Base-by-base conservation (phyloP, 2,797 vertebrate species). In the Distichodus sexfasciatus region DNA sequence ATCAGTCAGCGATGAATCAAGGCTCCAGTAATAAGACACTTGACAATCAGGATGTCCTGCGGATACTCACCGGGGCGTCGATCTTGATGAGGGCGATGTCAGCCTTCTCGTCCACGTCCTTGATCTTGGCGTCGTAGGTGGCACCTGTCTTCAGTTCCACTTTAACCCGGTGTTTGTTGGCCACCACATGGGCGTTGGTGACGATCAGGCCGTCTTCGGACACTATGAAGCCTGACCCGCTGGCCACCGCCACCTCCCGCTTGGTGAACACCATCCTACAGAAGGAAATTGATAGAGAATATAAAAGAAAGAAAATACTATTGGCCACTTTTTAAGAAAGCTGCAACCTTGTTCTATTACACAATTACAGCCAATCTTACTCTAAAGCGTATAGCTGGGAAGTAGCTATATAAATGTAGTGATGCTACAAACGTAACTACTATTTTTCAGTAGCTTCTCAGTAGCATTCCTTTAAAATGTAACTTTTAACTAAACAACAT, bases 31-130 rank as follows among this genome's bases (percentile, higher is more conserved):
- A n/a, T n/a, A n/a, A n/a, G n/a, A n/a, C n/a, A n/a, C n/a, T n/a
- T n/a, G n/a, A 40, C 36, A 36, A 10, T 10, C 10, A 8, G 10
- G 6, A 24, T 19, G 46, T 50, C 8, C 7, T 9, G 1, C n/a
- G 11, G 6, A n/a, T 19, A 66, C 93, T 93, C 85, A 98, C 96
- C 87, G 94, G 90, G 6, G 87, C 19, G 17, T 97, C 93, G 40
- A 99, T 97, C 89, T 97, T 91, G 84, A 99, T 98, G 50, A 98
- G 91, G 11, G 96, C 96, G 46, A 99, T 97, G 84, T 99, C 96
- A 0, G 95, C 90, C 79, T 99, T 99, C 82, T 99, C 96, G 3
- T 99, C 96, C 14, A 96, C 90, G 1, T 98, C 96, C 81, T 93
- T 94, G 88, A 99, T 96, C 79, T 94, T 96, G 61, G 96, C 96